Evolutionary conservation across 2,888 invertebrate species (phyloP), one percentile per base, ranked within the genome.

Genomic region (Leucophora obtusa): DNA sequence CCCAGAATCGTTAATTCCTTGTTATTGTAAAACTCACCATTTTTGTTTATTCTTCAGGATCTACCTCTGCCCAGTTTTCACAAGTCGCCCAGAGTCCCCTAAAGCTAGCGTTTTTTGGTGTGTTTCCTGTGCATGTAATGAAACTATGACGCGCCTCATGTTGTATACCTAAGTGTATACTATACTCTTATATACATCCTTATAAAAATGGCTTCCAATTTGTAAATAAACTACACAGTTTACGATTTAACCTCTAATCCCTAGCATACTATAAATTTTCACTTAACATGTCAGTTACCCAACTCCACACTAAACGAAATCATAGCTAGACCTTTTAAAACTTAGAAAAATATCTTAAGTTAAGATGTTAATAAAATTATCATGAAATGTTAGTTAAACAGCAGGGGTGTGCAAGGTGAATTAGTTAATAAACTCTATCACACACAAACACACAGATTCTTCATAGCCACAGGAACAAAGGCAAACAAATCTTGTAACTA

Each of bases 341-440:
- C 51, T n/a, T 5, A n/a, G 18, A 24, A 7, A 35, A 59, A 54
- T 62, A 58, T 28, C 59, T 70, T 28, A 73, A 83, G 75, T 82
- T 83, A 83, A 83, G 82, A 81, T 85, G 85, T 86, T 87, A 88
- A 87, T 88, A 87, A 88, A 88, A 88, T 85, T 87, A 87, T 86
- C 88, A 86, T 84, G 86, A 86, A 83, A 84, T 84, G 79, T 82
- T 84, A 82, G 79, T 85, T 72, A 84, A 84, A 77, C 88, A 84
- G 88, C 86, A 82, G 86, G 86, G 88, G 59, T 54, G 69, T 70
- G 54, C 69, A 77, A 81, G 81, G 81, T 81, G 68, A 77, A 81
- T 81, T 81, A 81, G 77, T 81, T 73, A 69, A 73, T 73, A 73
- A 81, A 81, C 53, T 51, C 47, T 56, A n/a, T 50, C 15, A 18